phyloP scores from a whole-genome alignment of 1,140 invertebrate genomes.

The Lucilia sericata region DNA sequence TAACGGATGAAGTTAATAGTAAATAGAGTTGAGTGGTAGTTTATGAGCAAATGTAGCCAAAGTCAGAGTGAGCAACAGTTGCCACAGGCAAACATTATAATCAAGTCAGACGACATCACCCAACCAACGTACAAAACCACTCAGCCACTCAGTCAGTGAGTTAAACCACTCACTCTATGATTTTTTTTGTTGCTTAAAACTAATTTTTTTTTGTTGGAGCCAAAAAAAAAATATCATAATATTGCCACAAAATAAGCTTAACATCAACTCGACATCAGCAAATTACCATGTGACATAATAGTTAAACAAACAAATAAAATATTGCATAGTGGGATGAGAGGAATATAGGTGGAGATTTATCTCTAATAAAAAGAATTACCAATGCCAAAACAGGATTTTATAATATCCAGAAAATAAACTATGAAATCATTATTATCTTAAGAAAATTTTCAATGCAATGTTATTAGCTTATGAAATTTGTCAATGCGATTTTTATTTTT shows the following conservation, averaged over 20 bases:
- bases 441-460: no score
- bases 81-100: no score
- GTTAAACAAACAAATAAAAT: neutral
- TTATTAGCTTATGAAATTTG: no score
- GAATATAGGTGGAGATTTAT: no score
- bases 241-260: neutral
- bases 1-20: neutral
- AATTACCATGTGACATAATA: neutral
- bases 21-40: neutral
- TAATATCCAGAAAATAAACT: no score
- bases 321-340: no score
- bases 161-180: neutral
- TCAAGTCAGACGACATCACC: neutral
- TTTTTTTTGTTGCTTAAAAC: neutral
- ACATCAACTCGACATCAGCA: neutral
- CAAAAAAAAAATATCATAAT: neutral
- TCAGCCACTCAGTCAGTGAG: neutral
- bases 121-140: neutral
- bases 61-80: neutral
- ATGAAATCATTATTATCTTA: no score
- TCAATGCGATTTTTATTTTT: no score
- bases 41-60: neutral
- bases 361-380: no score
- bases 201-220: neutral
- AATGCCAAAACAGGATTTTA: no score